A percentile compares a stretch with the other conserved stretches of the same genome.
Conservation (phyloP, 2,797 vertebrate species). For the Melanotaenia trifasciata region DNA sequence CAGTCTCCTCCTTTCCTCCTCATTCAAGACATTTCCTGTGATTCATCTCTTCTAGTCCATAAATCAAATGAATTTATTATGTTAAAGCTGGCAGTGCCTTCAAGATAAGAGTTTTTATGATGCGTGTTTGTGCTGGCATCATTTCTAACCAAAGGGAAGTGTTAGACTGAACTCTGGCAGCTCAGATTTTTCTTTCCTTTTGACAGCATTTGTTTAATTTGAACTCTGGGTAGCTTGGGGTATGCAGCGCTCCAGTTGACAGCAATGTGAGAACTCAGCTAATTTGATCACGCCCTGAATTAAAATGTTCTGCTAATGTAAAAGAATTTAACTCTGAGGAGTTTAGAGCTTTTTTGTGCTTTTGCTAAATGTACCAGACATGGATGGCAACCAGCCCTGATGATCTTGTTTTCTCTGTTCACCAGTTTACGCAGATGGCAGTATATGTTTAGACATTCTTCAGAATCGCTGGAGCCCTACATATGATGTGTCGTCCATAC, state of each 20-base stretch:
- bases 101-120: neutral
- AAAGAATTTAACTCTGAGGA: too few species aligned
- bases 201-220: neutral
- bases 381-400: neutral
- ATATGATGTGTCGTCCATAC: constrained; percentile 98
- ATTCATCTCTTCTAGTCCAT: neutral
- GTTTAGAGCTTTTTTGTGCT: too few species aligned
- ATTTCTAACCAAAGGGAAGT: neutral
- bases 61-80: neutral
- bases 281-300: too few species aligned
- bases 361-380: neutral
- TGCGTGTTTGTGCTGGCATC: neutral
- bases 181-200: neutral
- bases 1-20: constrained; percentile 1
- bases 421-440: constrained; percentile 97
- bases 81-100: neutral
- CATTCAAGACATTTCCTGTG: constrained; percentile 6
- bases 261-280: neutral
- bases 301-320: too few species aligned
- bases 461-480: constrained; percentile 99
- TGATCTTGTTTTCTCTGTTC: constrained; percentile 20
- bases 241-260: neutral
- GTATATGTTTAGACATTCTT: constrained; percentile 99
- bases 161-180: neutral
- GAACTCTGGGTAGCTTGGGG: neutral